phyloP scores from a whole-genome alignment of 2,113 vertebrate species.

The Leuciscus idus region DNA sequence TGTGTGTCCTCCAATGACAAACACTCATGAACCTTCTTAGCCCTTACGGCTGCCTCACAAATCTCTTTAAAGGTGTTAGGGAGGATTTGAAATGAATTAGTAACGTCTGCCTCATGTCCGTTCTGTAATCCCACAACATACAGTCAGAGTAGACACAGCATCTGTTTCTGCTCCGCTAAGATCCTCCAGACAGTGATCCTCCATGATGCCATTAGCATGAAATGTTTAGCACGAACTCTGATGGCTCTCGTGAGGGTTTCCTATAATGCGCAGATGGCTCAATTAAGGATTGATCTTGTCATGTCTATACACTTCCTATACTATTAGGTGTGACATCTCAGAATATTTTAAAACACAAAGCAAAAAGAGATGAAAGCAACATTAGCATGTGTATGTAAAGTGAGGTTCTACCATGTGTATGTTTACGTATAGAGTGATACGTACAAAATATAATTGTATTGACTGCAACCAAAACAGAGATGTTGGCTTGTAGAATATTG shows the following conservation, averaged over 20 bases:
- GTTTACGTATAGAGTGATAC: not conserved
- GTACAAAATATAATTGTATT: not conserved
- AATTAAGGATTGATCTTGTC: not conserved
- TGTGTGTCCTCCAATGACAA: conserved; percentile 6
- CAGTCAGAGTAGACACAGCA: conserved; percentile 25
- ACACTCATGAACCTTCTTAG: conserved; percentile 18
- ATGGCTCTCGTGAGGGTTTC: conserved; percentile 11
- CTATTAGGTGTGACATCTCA: not conserved
- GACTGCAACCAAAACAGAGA: not conserved
- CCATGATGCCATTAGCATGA: conserved; percentile 42
- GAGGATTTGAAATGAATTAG: conserved; percentile 44
- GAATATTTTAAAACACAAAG: not conserved
- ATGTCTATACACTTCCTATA: not conserved
- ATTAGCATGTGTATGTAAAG: not conserved
- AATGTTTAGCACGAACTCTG: conserved; percentile 1
- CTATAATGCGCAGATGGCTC: not conserved
- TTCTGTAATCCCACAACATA: conserved; percentile 46
- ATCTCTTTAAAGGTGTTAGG: conserved; percentile 46
- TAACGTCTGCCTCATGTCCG: conserved; percentile 47
- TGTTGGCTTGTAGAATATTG: not conserved
- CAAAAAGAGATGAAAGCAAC: not conserved
- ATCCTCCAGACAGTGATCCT: conserved; percentile 36
- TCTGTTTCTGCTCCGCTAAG: conserved; percentile 26
- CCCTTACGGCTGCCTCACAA: conserved; percentile 13
- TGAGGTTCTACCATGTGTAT: not conserved